These are phyloP conservation scores for Harpagoxenus sublaevis DNA, from an alignment of 2,888 invertebrate species.

Conservation along the genomic window DNA sequence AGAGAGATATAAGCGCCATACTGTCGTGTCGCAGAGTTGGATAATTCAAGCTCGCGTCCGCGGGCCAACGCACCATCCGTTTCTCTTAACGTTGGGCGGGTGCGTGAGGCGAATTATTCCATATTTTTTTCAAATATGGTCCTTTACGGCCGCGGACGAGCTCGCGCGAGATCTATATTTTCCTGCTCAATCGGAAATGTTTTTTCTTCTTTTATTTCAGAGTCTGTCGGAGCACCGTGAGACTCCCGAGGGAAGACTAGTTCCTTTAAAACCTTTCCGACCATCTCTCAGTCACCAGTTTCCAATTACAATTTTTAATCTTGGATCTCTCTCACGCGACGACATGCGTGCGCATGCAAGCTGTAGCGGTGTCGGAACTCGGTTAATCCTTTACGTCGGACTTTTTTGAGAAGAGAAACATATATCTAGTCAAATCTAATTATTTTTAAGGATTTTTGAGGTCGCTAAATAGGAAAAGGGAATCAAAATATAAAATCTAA, in stretches of 20 bases:
- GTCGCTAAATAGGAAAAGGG: too few species aligned
- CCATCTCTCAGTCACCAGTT: background rate
- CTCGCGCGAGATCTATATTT: background rate
- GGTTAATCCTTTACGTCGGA: background rate
- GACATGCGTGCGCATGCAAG: background rate
- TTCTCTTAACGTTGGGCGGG: background rate
- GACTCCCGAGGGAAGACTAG: background rate
- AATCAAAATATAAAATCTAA: background rate
- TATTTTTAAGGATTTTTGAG: background rate
- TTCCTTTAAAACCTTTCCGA: conserved; percentile 1
- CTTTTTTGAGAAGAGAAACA: background rate
- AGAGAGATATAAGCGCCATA: conserved; percentile 61
- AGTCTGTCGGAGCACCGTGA: background rate
- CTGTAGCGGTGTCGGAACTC: background rate
- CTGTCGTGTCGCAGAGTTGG: conserved; percentile 70
- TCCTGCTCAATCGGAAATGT: background rate
- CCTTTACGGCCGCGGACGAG: background rate
- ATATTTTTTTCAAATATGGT: background rate
- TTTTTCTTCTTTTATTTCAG: background rate
- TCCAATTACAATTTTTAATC: conserved; percentile 50
- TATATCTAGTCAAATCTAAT: background rate
- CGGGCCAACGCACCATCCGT: conserved; percentile 41
- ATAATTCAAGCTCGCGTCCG: conserved; percentile 71
- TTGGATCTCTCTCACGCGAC: background rate
- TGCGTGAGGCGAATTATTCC: background rate